A percentile compares a stretch with the other conserved stretches of the same genome.
These are phyloP conservation scores for Ophion costatus DNA, from an alignment of 2,888 invertebrate genomes.

Conservation along the genomic window DNA sequence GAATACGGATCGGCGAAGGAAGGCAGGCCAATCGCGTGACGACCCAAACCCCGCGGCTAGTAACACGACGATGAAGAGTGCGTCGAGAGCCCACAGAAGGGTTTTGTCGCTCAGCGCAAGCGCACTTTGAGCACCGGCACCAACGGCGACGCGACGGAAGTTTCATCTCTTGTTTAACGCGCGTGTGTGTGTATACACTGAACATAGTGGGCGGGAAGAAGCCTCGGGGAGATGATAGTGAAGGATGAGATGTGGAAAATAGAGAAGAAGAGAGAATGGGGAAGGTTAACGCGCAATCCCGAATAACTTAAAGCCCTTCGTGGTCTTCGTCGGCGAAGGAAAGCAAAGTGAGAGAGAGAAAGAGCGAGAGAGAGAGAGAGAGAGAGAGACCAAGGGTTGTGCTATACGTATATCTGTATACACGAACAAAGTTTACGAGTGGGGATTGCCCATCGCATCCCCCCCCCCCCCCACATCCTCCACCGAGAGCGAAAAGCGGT, in stretches of 20 bases:
- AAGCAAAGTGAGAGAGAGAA: constrained; percentile 15
- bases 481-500: constrained; percentile 60
- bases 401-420: constrained; percentile 26
- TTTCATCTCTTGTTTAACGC: constrained; percentile 51
- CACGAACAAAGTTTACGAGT: constrained; percentile 75
- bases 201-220: constrained; percentile 65
- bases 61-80: constrained; percentile 37
- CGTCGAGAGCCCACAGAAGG: constrained; percentile 4
- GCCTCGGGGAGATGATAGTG: constrained; percentile 57
- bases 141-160: constrained; percentile 55
- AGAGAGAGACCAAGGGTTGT: not conserved
- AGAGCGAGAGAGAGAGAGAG: constrained; percentile 17
- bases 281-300: constrained; percentile 62
- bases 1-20: not conserved
- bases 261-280: constrained; percentile 66
- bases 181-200: constrained; percentile 30
- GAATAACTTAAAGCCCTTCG: constrained; percentile 63
- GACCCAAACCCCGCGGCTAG: constrained; percentile 48
- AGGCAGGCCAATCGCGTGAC: not conserved
- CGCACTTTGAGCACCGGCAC: constrained; percentile 30
- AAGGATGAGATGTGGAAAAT: constrained; percentile 60
- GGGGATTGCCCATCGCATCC: constrained; percentile 68
- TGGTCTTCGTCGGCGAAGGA: constrained; percentile 31
- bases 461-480: constrained; percentile 53
- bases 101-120: constrained; percentile 39